Conservation (phyloP, 2,888 invertebrate species). For the Harpalus rufipes region DNA sequence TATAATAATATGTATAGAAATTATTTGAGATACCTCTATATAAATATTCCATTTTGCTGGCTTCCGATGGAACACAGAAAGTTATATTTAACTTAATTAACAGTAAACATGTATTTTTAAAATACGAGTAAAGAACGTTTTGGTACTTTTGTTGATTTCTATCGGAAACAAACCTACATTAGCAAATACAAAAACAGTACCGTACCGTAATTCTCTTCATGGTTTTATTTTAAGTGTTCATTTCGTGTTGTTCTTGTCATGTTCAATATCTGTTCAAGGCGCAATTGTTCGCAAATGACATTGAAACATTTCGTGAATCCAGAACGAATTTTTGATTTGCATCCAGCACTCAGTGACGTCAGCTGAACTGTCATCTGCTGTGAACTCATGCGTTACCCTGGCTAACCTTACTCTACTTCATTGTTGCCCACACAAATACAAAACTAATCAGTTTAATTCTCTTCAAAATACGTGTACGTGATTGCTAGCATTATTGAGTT, state of each 20-base stretch:
- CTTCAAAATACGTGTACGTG: slow-evolving; percentile 41
- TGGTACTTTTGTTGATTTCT: no score
- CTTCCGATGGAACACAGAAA: no score
- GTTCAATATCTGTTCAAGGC: slow-evolving; percentile 12
- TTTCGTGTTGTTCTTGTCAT: neutral
- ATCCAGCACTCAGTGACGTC: slow-evolving; percentile 56
- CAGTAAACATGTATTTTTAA: no score
- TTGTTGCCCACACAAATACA: slow-evolving; percentile 57
- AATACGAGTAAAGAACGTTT: no score
- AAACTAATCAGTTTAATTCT: slow-evolving; percentile 49
- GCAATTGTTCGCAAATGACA: slow-evolving; percentile 24
- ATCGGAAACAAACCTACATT: no score
- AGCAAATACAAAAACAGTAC: neutral
- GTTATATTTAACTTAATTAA: no score
- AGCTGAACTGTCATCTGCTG: slow-evolving; percentile 50
- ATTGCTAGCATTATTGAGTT: slow-evolving; percentile 4
- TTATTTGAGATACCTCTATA: no score
- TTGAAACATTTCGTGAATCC: slow-evolving; percentile 18
- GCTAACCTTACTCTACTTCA: slow-evolving; percentile 51
- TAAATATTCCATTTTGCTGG: no score
- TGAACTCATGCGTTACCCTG: slow-evolving; percentile 55
- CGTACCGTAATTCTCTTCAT: neutral
- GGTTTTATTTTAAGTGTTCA: neutral
- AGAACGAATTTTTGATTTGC: slow-evolving; percentile 50
- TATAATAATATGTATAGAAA: no score